These are phyloP conservation scores for Dinoponera quadriceps DNA, from an alignment of 1,140 invertebrate species.

Conservation along the genomic window DNA sequence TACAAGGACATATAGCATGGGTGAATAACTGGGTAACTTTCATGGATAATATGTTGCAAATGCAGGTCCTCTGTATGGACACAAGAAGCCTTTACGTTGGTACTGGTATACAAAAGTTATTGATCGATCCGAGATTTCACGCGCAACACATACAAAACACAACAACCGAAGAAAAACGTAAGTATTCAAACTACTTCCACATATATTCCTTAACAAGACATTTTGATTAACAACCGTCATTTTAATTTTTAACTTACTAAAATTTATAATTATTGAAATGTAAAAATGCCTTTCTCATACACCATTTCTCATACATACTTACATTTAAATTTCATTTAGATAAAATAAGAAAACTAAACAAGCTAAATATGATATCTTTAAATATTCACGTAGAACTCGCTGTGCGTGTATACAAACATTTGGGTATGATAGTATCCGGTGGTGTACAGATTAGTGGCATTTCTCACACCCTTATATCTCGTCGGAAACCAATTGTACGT, in stretches of 20 bases:
- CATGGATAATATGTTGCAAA: constrained; percentile 96
- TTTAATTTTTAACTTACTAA: too few relatives aligned
- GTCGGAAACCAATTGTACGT: constrained; percentile 88
- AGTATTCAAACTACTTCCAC: too few relatives aligned
- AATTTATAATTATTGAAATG: too few relatives aligned
- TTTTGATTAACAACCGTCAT: too few relatives aligned
- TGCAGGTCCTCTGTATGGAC: constrained; percentile 91
- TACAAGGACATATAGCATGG: constrained; percentile 88
- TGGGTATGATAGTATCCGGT: constrained; percentile 86
- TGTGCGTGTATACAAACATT: constrained; percentile 85
- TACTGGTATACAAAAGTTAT: constrained; percentile 92
- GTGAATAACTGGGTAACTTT: constrained; percentile 95
- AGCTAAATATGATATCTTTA: too few relatives aligned
- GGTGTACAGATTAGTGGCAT: constrained; percentile 95
- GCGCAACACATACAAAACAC: constrained; percentile 83
- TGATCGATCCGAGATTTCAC: constrained; percentile 91
- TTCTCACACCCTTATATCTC: constrained; percentile 92
- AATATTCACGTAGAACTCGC: constrained; percentile 78
- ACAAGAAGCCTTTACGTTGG: constrained; percentile 93
- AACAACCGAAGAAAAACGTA: constrained; percentile 75
- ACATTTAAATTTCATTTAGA: too few relatives aligned
- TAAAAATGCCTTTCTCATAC: too few relatives aligned
- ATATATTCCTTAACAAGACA: too few relatives aligned
- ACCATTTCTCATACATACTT: too few relatives aligned
- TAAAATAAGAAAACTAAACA: too few relatives aligned